Base-by-base conservation (phyloP, 2,888 invertebrate species). In the Platycheirus rosarum region DNA sequence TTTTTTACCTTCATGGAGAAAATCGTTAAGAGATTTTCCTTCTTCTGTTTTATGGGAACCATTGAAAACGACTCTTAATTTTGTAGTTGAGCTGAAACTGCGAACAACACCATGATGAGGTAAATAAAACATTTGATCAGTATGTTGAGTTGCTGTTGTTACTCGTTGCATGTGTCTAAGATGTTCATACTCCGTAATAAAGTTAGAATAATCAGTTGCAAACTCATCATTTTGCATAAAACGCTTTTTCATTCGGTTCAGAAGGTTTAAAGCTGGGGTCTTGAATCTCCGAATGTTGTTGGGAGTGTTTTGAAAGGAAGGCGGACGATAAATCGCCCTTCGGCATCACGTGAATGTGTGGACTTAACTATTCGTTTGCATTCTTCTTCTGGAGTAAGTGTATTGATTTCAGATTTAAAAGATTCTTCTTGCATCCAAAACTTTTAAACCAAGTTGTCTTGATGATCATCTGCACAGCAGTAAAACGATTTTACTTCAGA, bases 31-130 rank as follows among this genome's bases (percentile, higher is more conserved):
- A 9, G 66, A 44, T 29, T 4, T n/a, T 4, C 26, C 42, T 9
- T 51, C 20, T 13, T 35, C 49, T 1, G 42, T 68, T 13, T 46
- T 46, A 4, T 55, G 11, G n/a, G 68, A 69, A 9, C 48, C 48
- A 9, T 55, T 57, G 14, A 44, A 69, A 37, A 69, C 69, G 16
- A 69, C 69, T 37, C 26, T 20, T 13, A 69, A 37, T 26, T 69
- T 48, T 11, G 48, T 69, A 11, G 68, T 69, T 1, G 57, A 57
- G n/a, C 68, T 69, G 32, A 13, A 40, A 14, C 46, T 13, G 6
- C 37, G 57, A 37, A 37, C 11, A 7, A 57, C 14, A n/a, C 26
- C 46, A 57, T 65, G 7, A 18, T 51, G 23, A 23, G 13, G 20
- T 1, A 46, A 13, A 2, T 32, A 35, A 14, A 49, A 51, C 37